Evolutionary conservation across 37 sponge, comb jelly and placozoan genomes (phyloP).

Genomic region (Spongilla lacustris): DNA sequence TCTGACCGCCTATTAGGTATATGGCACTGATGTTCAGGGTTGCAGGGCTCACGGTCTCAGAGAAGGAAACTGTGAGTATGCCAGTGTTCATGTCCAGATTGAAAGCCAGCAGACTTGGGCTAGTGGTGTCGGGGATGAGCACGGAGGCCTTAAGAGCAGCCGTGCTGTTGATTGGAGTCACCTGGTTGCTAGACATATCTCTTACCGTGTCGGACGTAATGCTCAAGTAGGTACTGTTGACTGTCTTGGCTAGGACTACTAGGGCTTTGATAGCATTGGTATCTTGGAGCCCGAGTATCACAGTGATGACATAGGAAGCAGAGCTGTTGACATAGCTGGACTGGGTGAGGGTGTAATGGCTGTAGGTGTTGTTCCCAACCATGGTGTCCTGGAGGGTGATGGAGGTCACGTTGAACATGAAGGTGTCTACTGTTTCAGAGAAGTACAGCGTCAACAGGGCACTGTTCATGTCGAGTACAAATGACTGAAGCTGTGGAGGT

Average conservation of each 20-base stretch:
- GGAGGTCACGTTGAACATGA: conserved; percentile 62
- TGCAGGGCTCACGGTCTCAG: conserved; percentile 82
- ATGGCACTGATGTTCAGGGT: conserved; percentile 66
- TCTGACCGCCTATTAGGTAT: conserved; percentile 46
- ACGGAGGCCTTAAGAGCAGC: conserved; percentile 16
- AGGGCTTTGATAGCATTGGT: conserved; percentile 76
- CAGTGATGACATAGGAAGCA: conserved; percentile 18
- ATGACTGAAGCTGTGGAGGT: conserved; percentile 62
- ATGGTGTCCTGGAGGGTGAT: conserved; percentile 79
- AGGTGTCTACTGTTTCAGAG: conserved; percentile 83
- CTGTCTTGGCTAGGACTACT: conserved; percentile 58
- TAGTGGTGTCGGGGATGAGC: conserved; percentile 48
- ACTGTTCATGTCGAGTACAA: conserved; percentile 63
- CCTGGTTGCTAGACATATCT: conserved; percentile 83
- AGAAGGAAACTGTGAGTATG: conserved; percentile 75
- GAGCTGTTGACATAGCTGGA: conserved; percentile 42
- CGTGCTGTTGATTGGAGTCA: conserved; percentile 20
- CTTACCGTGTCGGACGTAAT: conserved; percentile 39
- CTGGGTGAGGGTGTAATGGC: conserved; percentile 71
- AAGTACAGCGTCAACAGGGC: conserved; percentile 56
- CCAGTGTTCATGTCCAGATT: conserved; percentile 75
- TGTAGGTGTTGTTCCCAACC: conserved; percentile 51
- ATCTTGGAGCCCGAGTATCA: conserved; percentile 63
- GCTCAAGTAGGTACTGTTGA: conserved; percentile 63
- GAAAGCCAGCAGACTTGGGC: conserved; percentile 60